Conservation (phyloP, 2,888 invertebrate genomes). For the Yponomeuta cagnagella region DNA sequence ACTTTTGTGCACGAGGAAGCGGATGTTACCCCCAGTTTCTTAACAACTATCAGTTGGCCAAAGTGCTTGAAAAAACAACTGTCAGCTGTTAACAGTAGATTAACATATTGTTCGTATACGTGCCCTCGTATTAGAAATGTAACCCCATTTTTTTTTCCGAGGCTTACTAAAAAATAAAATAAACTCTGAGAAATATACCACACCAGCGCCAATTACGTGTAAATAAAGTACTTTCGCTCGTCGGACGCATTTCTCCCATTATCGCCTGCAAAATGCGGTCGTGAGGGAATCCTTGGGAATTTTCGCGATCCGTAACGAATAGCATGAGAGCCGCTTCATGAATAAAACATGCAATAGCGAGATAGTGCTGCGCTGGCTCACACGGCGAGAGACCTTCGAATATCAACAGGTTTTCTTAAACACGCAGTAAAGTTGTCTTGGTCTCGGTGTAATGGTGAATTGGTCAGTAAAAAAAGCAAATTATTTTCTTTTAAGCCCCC, state of each 20-base stretch:
- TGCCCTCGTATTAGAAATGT: too few species aligned
- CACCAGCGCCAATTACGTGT: neutral
- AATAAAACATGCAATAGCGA: constrained; percentile 61
- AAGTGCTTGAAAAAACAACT: too few species aligned
- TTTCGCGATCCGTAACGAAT: constrained; percentile 11
- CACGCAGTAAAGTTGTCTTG: neutral
- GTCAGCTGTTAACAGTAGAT: too few species aligned
- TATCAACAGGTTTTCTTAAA: neutral
- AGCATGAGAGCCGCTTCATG: constrained; percentile 28
- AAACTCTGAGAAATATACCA: neutral
- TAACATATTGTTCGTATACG: too few species aligned
- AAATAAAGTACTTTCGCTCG: neutral
- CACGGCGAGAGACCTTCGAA: neutral
- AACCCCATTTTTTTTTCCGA: too few species aligned
- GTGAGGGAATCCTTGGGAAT: constrained; percentile 8
- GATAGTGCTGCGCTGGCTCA: constrained; percentile 26
- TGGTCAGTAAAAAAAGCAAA: too few species aligned
- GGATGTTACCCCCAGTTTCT: too few species aligned
- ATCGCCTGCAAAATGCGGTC: neutral
- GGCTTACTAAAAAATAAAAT: neutral
- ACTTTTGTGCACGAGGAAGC: too few species aligned
- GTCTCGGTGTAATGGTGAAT: neutral
- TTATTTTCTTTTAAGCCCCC: too few species aligned
- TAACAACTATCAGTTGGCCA: too few species aligned
- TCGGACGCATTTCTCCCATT: constrained; percentile 3